Evolutionary conservation across 1,140 invertebrate genomes (phyloP).

Genomic region (Planococcus citri): DNA sequence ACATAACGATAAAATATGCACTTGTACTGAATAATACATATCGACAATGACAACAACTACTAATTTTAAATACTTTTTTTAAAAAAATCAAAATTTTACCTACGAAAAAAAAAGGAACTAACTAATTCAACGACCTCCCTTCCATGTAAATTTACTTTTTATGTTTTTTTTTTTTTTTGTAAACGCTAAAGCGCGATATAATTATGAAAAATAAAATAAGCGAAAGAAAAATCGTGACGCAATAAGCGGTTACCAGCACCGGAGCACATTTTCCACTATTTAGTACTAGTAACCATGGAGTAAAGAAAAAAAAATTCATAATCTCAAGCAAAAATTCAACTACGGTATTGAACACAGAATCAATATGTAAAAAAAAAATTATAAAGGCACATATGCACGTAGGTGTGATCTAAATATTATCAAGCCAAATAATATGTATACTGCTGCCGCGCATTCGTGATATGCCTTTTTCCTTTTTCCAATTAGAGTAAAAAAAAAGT

Average conservation of each 20-base stretch:
- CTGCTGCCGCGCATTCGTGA: not conserved
- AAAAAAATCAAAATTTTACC: too few species aligned
- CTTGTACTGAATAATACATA: not conserved
- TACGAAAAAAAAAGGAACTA: too few species aligned
- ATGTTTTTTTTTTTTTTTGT: not conserved
- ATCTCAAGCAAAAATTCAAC: not conserved
- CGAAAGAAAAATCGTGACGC: slow-evolving; percentile 9
- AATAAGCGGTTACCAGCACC: slow-evolving; percentile 15
- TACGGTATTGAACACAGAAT: not conserved
- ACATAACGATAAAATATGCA: not conserved
- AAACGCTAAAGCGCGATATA: not conserved
- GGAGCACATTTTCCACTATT: not conserved
- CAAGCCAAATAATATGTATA: slow-evolving; percentile 13
- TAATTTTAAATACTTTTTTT: too few species aligned
- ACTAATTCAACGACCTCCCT: not conserved
- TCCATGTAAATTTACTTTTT: not conserved
- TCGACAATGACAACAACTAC: too few species aligned
- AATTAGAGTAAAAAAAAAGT: too few species aligned
- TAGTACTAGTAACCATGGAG: slow-evolving; percentile 13
- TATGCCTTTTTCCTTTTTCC: slow-evolving; percentile 7
- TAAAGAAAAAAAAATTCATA: not conserved
- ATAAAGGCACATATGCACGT: not conserved
- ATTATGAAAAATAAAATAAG: not conserved
- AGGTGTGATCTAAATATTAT: not conserved
- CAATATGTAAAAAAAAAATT: not conserved